Conservation (phyloP, 2,113 vertebrate species). For the Emydocephalus ijimae region DNA sequence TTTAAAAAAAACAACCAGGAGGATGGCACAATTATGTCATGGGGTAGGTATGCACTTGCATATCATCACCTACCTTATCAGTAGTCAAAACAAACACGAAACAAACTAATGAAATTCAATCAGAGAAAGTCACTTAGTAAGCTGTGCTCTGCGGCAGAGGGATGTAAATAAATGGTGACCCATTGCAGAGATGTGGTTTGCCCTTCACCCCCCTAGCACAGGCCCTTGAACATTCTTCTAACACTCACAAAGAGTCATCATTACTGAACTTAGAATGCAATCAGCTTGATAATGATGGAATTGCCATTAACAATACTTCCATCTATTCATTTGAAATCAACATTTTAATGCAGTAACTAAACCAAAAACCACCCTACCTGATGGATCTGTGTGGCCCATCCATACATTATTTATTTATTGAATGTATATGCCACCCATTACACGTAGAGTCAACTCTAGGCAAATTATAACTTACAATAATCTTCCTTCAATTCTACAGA, state of each 20-base stretch:
- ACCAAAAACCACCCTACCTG: neutral
- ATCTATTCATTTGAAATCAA: neutral
- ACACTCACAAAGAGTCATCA: neutral
- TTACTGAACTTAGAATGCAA: neutral
- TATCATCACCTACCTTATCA: neutral
- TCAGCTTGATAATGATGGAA: neutral
- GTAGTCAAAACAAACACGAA: neutral
- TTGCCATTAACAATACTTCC: neutral
- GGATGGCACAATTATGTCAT: neutral
- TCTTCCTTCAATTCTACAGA: slow-evolving; percentile 11
- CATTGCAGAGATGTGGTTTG: neutral
- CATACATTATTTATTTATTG: neutral
- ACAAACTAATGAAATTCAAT: neutral
- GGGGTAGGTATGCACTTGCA: neutral
- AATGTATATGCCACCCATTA: neutral
- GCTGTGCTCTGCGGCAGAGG: neutral
- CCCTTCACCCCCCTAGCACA: neutral
- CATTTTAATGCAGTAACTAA: neutral
- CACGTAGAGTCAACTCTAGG: neutral
- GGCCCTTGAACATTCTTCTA: neutral
- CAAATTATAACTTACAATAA: neutral
- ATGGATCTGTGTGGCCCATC: neutral
- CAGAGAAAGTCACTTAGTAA: neutral
- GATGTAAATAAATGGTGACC: neutral
- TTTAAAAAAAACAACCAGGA: neutral